Percentiles rank a stretch among this genome's conserved stretches.
phyloP scores from a whole-genome alignment of 2,888 invertebrate species.

The Paralinhomoeus sp. region DNA sequence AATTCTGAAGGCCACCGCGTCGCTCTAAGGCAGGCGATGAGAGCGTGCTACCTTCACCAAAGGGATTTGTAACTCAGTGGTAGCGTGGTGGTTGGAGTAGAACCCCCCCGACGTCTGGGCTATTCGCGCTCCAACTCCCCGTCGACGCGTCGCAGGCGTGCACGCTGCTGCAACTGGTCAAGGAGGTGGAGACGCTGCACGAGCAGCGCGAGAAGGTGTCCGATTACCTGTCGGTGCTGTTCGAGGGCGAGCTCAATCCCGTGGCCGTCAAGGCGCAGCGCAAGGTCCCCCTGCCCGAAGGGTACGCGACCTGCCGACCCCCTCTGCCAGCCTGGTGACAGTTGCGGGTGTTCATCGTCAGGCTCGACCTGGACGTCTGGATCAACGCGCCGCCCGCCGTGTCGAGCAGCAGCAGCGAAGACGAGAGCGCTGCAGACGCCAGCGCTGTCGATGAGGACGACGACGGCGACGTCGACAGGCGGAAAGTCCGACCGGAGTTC shows the following conservation, averaged over 20 bases:
- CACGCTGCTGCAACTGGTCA: conserved; percentile 49
- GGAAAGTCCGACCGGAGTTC: conserved; percentile 3
- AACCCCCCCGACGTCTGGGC: too few relatives aligned
- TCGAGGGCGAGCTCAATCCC: conserved; percentile 83
- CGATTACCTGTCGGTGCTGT: conserved; percentile 36
- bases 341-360: too few relatives aligned
- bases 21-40: too few relatives aligned
- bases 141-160: conserved; percentile 50
- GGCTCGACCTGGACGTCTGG: conserved; percentile 70
- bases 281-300: conserved; percentile 81
- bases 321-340: too few relatives aligned
- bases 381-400: conserved; percentile 52
- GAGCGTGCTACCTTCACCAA: too few relatives aligned
- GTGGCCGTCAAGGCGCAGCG: conserved; percentile 94
- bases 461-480: background rate
- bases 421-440: too few relatives aligned
- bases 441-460: conserved; percentile 2
- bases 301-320: too few relatives aligned
- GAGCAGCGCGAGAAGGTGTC: conserved; percentile 31
- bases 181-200: conserved; percentile 45
- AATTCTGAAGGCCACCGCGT: too few relatives aligned
- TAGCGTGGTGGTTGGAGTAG: too few relatives aligned
- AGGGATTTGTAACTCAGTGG: too few relatives aligned
- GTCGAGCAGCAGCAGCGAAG: too few relatives aligned
- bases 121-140: too few relatives aligned